Base-by-base conservation (phyloP, 2,113 vertebrate genomes). In the Chaetorhynchus papuensis region DNA sequence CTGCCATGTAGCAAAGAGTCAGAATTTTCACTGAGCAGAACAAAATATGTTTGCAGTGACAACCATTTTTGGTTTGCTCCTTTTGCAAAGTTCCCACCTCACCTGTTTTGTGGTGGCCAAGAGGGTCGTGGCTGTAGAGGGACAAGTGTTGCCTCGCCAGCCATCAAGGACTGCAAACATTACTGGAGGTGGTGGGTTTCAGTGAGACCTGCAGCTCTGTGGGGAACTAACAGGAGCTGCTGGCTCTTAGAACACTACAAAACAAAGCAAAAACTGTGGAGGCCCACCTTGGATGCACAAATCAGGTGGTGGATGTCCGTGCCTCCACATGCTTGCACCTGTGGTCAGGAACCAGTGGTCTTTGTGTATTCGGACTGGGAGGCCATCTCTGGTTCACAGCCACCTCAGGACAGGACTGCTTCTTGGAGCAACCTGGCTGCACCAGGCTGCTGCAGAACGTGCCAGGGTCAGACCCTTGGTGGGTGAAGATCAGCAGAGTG, bases 151-250 rank as follows among this genome's bases (percentile, higher is more conserved):
- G 5, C 49, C 30, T 4, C 3, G 6, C 23, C 50, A 69, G 80
- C 11, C 49, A 39, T 11, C 0, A 0, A 31, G 53, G 57, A 61
- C 30, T 16, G 28, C 19, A 41, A 53, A 49, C 13, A 5, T n/a
- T n/a, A 24, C 0, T 1, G 28, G 45, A 69, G 10, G 6, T 4
- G 21, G 21, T 54, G 31, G 7, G 8, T 52, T 61, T 91, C 30
- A 31, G 10, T 5, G 44, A 83, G 77, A 45, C 15, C 37, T 39
- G 52, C 26, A 26, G 52, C 47, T 53, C 76, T 3, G 1, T 4
- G 54, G 28, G 47, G 61, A 78, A 9, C 12, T 16, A 45, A 33
- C 0, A 6, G 47, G 45, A 81, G 27, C 64, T 68, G 35, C 30
- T 52, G 75, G 49, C 50, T 50, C 54, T 74, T 75, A 65, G 33